phyloP scores from a whole-genome alignment of 2,888 invertebrate genomes.

The Lacanobia oleracea region DNA sequence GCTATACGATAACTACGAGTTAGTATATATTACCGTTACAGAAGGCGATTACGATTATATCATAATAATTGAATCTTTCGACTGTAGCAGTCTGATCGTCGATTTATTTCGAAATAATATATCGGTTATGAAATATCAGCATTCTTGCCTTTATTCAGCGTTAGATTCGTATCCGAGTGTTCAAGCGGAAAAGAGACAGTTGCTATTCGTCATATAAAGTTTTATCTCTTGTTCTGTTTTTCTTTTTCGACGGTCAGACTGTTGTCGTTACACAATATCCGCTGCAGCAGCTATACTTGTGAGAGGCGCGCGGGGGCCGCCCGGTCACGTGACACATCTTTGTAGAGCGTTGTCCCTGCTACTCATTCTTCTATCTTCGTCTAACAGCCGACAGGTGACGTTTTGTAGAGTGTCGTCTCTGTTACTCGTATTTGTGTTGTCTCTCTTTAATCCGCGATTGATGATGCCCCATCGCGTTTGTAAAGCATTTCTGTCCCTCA shows the following conservation, averaged over 20 bases:
- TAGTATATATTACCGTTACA: slow-evolving; percentile 60
- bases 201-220: not conserved
- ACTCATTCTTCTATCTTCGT: not conserved
- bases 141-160: slow-evolving; percentile 4
- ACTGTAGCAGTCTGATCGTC: slow-evolving; percentile 55
- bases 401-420: not conserved
- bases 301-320: slow-evolving; percentile 42
- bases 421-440: not conserved
- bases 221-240: no score
- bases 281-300: slow-evolving; percentile 58
- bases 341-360: slow-evolving; percentile 7
- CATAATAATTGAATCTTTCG: slow-evolving; percentile 58
- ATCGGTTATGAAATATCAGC: slow-evolving; percentile 8
- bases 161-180: not conserved
- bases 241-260: slow-evolving; percentile 46
- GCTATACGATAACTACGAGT: slow-evolving; percentile 56
- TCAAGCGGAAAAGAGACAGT: not conserved
- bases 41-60: slow-evolving; percentile 62
- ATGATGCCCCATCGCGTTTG: not conserved
- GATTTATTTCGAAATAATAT: slow-evolving; percentile 30
- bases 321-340: slow-evolving; percentile 15
- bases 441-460: not conserved
- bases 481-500: no score
- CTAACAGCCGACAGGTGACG: not conserved
- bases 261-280: slow-evolving; percentile 21